Evolutionary conservation across 1,140 invertebrate genomes (phyloP).

Genomic region (Lucilia cuprina): DNA sequence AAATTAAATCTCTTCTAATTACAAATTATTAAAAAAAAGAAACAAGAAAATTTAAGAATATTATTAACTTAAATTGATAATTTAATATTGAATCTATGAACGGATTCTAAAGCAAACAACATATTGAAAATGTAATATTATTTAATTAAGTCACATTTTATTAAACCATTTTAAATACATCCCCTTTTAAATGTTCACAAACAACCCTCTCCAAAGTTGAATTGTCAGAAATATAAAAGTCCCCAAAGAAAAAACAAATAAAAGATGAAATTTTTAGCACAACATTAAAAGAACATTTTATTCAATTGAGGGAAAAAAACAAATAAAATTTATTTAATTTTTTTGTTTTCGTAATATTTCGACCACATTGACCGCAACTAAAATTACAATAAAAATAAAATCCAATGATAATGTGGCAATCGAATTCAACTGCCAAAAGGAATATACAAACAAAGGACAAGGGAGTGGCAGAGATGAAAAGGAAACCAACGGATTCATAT

Average conservation of each 20-base stretch:
- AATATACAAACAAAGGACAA: neutral
- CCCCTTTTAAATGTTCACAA: too few relatives aligned
- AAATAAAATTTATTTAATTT: conserved; percentile 38
- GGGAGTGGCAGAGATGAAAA: neutral
- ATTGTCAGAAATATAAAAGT: too few relatives aligned
- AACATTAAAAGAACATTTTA: conserved; percentile 52
- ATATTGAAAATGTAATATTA: neutral
- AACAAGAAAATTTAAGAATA: too few relatives aligned
- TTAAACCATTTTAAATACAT: neutral
- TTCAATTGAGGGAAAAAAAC: conserved; percentile 54
- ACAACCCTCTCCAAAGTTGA: neutral
- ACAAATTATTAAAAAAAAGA: too few relatives aligned
- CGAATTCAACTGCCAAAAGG: conserved; percentile 11
- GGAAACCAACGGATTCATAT: neutral
- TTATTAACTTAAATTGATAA: too few relatives aligned
- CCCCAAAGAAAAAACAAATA: too few relatives aligned
- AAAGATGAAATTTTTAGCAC: conserved; percentile 21
- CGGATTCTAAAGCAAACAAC: neutral
- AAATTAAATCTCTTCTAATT: too few relatives aligned
- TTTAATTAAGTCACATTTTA: neutral
- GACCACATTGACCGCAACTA: conserved; percentile 35
- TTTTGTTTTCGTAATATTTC: neutral
- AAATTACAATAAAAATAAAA: conserved; percentile 30
- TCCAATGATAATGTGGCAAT: conserved; percentile 32
- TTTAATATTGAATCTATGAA: too few relatives aligned